Percentiles rank a stretch among this genome's conserved stretches.
Conservation (phyloP, 2,113 vertebrate genomes). For the Rhinoptilus africanus region DNA sequence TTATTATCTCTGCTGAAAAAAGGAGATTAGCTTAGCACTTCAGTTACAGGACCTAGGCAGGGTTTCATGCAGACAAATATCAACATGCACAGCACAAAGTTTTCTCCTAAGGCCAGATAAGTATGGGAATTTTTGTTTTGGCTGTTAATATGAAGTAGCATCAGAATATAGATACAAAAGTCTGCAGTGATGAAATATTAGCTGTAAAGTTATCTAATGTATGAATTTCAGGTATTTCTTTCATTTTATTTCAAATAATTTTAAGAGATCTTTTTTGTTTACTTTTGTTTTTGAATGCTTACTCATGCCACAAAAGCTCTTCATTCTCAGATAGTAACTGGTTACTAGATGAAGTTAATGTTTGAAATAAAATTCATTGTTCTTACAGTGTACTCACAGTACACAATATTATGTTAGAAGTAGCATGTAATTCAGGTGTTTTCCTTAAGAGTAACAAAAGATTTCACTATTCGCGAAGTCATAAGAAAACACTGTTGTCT, state of each 20-base stretch:
- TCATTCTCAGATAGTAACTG: not conserved
- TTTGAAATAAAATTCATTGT: not conserved
- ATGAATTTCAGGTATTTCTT: not conserved
- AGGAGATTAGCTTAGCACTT: not conserved
- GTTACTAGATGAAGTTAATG: not conserved
- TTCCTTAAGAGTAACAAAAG: not conserved
- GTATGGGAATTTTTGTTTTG: not conserved
- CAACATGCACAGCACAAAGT: not conserved
- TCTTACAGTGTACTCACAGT: not conserved
- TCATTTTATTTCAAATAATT: not conserved
- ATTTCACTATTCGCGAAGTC: not conserved
- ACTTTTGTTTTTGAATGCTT: not conserved
- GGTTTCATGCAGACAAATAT: not conserved
- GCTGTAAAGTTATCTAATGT: not conserved
- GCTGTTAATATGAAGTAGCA: not conserved
- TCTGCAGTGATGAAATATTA: not conserved
- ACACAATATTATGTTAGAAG: not conserved
- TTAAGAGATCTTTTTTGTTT: not conserved
- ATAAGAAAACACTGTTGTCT: not conserved
- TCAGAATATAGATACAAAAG: not conserved
- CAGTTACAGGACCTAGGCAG: not conserved
- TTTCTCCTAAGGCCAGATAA: not conserved
- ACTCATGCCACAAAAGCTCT: not conserved
- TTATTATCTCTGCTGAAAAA: conserved; percentile 7
- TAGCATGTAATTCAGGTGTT: not conserved